Percentiles rank a stretch among this genome's conserved stretches.
Conservation (phyloP, 2,113 vertebrate genomes). For the Hemicordylus capensis region DNA sequence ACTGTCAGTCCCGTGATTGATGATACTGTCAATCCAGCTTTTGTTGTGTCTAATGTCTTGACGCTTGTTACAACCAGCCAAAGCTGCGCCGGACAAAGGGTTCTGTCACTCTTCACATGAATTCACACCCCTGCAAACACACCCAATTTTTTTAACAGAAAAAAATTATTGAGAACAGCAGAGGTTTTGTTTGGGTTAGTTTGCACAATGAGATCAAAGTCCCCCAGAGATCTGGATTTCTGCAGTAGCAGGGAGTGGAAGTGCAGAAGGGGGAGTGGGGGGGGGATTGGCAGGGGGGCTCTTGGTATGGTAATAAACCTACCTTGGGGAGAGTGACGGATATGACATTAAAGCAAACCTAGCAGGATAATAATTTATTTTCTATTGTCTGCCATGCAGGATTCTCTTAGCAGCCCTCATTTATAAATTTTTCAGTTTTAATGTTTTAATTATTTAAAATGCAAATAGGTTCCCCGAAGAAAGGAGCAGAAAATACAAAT, state of each 20-base stretch:
- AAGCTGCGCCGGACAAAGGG: conserved; percentile 90
- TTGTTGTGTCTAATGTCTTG: conserved; percentile 95
- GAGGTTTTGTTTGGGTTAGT: conserved; percentile 82
- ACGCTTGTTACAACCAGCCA: conserved; percentile 97
- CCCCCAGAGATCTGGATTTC: conserved; percentile 57
- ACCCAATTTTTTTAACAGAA: conserved; percentile 17
- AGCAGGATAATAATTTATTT: conserved; percentile 71
- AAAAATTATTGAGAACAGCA: conserved; percentile 73
- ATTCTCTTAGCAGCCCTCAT: conserved; percentile 77
- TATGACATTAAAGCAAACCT: conserved; percentile 71
- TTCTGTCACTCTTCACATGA: conserved; percentile 89
- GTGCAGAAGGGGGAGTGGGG: conserved; percentile 31
- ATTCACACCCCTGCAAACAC: conserved; percentile 66
- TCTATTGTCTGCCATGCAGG: conserved; percentile 75
- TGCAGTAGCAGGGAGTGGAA: conserved; percentile 51
- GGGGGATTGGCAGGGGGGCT: conserved; percentile 46
- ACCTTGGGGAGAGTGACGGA: conserved; percentile 78
- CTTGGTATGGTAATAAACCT: conserved; percentile 64
- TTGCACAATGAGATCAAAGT: conserved; percentile 72
- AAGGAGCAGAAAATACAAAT: conserved; percentile 76
- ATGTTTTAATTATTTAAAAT: conserved; percentile 88
- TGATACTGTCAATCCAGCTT: conserved; percentile 94
- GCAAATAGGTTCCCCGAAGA: conserved; percentile 80
- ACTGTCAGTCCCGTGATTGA: conserved; percentile 97
- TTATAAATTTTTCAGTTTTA: conserved; percentile 86